These are phyloP conservation scores for Dicaeum eximium DNA, from an alignment of 2,113 vertebrate genomes.

Conservation along the genomic window DNA sequence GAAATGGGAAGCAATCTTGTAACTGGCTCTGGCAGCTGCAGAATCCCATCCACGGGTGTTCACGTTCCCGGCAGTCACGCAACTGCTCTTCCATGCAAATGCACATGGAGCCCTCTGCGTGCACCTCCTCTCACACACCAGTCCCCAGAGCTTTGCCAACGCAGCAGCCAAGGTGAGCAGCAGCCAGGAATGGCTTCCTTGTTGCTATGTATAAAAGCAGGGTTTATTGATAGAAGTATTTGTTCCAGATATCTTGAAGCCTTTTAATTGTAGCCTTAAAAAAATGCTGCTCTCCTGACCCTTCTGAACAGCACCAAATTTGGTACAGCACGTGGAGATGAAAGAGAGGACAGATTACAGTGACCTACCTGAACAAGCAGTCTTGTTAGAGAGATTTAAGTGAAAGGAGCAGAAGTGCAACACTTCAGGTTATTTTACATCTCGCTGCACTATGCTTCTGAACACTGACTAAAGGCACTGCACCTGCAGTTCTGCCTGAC, in stretches of 20 bases:
- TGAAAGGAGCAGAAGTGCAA: background rate
- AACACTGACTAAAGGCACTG: background rate
- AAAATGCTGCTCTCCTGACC: background rate
- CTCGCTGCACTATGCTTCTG: background rate
- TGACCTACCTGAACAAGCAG: background rate
- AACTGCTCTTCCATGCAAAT: background rate
- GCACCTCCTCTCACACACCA: background rate
- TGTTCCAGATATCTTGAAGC: background rate
- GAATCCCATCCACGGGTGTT: background rate
- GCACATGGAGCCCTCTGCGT: accelerated
- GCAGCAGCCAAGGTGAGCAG: background rate
- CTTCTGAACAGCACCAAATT: background rate
- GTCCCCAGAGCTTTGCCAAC: background rate
- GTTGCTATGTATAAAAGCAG: background rate
- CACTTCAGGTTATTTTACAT: background rate
- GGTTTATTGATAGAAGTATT: background rate
- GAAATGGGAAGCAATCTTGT: background rate
- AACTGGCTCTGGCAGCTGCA: background rate
- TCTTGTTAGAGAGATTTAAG: background rate
- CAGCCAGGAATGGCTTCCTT: background rate
- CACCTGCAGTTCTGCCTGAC: background rate
- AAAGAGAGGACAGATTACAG: background rate
- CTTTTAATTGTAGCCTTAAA: background rate
- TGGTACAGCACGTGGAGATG: background rate
- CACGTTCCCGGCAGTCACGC: background rate